Evolutionary conservation across 2,888 invertebrate genomes (phyloP).

Genomic region (Lymantria monacha): DNA sequence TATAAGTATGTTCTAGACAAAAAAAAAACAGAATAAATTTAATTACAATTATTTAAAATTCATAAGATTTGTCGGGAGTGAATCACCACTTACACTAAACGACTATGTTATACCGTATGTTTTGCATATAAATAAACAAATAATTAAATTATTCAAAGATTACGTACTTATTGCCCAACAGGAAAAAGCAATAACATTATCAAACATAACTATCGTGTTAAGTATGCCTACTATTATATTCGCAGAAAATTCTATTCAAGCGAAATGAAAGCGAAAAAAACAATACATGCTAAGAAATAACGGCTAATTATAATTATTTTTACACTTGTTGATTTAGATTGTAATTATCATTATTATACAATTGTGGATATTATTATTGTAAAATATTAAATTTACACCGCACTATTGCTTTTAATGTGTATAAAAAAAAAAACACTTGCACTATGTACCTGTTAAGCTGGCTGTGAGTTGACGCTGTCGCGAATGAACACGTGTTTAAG

Average conservation of each 20-base stretch:
- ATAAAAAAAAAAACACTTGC: slow-evolving; percentile 18
- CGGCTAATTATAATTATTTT: neutral
- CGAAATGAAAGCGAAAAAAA: neutral
- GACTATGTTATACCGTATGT: too few relatives aligned
- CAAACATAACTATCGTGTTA: too few relatives aligned
- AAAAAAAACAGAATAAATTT: too few relatives aligned
- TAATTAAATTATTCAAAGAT: too few relatives aligned
- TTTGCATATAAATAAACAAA: too few relatives aligned
- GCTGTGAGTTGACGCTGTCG: slow-evolving; percentile 6
- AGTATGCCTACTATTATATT: neutral
- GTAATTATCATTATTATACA: neutral
- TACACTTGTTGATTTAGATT: neutral
- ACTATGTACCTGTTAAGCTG: slow-evolving; percentile 21
- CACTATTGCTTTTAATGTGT: slow-evolving; percentile 16
- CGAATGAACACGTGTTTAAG: slow-evolving; percentile 34
- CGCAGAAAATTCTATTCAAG: neutral
- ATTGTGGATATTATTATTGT: neutral
- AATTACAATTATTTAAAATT: too few relatives aligned
- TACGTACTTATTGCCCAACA: too few relatives aligned
- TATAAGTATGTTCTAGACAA: too few relatives aligned
- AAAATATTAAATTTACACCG: slow-evolving; percentile 15
- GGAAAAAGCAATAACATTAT: too few relatives aligned
- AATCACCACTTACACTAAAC: too few relatives aligned
- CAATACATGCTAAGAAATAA: neutral
- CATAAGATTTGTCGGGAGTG: too few relatives aligned